Evolutionary conservation across 2,797 vertebrate genomes (phyloP).

Genomic region (Paratrypauchen microcephalus): DNA sequence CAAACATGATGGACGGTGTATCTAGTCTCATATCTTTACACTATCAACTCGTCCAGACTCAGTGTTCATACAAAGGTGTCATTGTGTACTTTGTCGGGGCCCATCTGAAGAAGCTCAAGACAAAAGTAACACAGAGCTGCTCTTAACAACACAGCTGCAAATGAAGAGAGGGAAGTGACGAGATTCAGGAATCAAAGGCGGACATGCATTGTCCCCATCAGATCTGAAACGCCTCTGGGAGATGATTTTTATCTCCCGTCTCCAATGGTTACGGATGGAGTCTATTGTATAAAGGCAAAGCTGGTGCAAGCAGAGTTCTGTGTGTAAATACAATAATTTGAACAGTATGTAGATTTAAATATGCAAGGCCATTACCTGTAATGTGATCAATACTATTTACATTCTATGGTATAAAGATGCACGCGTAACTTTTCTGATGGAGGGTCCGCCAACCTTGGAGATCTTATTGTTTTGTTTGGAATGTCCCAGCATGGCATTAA

Average conservation of each 20-base stretch:
- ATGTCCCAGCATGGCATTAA: no score
- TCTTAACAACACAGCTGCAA: not conserved
- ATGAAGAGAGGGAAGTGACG: not conserved
- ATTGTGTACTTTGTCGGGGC: not conserved
- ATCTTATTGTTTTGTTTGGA: no score
- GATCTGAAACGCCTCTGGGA: not conserved
- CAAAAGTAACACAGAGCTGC: not conserved
- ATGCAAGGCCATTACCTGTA: no score
- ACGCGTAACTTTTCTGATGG: no score
- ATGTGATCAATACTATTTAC: not conserved
- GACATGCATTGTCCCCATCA: not conserved
- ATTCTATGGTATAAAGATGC: not conserved
- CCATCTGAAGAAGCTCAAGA: not conserved
- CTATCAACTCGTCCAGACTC: not conserved
- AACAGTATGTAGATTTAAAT: not conserved
- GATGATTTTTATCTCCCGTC: not conserved
- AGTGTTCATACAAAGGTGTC: not conserved
- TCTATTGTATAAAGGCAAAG: not conserved
- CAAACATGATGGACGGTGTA: no score
- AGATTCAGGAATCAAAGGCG: not conserved
- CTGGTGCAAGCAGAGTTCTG: not conserved
- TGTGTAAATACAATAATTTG: not conserved
- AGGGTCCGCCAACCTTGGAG: no score
- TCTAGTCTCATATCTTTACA: not conserved
- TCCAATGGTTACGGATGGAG: not conserved